phyloP scores from a whole-genome alignment of 1,140 invertebrate genomes.

The Ceratina australensis region DNA sequence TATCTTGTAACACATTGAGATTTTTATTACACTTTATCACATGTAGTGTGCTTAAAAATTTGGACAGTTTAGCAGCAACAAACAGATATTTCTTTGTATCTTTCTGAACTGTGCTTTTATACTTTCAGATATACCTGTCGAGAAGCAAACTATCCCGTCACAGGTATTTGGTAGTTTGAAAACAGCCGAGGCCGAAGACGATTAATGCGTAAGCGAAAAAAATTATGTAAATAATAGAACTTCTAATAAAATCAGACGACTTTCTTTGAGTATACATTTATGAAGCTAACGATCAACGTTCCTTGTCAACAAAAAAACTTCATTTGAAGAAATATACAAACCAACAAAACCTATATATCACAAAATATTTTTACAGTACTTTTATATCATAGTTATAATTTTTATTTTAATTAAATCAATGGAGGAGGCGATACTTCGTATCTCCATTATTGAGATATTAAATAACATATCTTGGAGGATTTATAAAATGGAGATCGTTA shows the following conservation, averaged over 20 bases:
- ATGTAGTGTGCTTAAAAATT: constrained; percentile 44
- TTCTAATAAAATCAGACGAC: constrained; percentile 12
- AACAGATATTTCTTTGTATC: background rate
- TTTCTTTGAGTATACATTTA: constrained; percentile 13
- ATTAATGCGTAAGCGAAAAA: constrained; percentile 32
- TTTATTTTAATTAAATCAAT: background rate
- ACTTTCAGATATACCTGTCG: constrained; percentile 84
- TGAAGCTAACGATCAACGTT: background rate
- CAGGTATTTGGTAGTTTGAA: constrained; percentile 93
- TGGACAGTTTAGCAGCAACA: constrained; percentile 32
- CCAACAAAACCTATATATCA: constrained; percentile 5
- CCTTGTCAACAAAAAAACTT: background rate
- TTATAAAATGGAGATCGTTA: constrained; percentile 90
- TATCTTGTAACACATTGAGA: constrained; percentile 5
- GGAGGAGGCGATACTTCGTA: too few species aligned
- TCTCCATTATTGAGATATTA: constrained; percentile 72
- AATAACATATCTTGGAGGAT: constrained; percentile 86
- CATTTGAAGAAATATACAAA: background rate
- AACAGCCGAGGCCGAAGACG: constrained; percentile 69
- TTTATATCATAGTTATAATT: background rate
- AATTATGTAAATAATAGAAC: constrained; percentile 27
- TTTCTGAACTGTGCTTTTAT: constrained; percentile 14
- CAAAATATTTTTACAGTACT: constrained; percentile 1
- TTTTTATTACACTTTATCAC: constrained; percentile 32
- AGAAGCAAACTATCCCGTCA: constrained; percentile 89